Evolutionary conservation across 1,140 invertebrate genomes (phyloP).

Genomic region (Augochlora pura): DNA sequence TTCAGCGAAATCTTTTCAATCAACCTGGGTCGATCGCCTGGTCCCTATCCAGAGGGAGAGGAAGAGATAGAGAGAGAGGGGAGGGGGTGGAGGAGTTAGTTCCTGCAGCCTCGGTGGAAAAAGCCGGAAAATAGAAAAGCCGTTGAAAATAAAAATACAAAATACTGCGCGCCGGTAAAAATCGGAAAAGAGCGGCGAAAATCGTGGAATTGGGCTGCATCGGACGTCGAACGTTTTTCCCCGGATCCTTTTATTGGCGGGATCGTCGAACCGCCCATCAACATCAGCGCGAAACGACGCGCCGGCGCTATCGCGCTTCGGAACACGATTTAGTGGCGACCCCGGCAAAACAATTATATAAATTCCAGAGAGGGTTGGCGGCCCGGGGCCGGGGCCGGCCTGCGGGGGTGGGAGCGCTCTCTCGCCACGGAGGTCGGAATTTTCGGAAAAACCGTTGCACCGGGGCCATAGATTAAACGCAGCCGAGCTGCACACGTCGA

Average conservation of each 20-base stretch:
- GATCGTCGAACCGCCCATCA: slow-evolving; percentile 71
- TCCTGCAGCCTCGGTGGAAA: background rate
- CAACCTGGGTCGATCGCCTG: background rate
- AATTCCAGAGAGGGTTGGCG: slow-evolving; percentile 66
- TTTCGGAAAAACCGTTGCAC: slow-evolving; percentile 75
- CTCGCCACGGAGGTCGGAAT: slow-evolving; percentile 62
- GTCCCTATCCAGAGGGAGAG: background rate
- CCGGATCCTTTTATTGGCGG: slow-evolving; percentile 71
- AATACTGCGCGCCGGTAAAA: slow-evolving; percentile 9
- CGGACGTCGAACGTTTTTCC: slow-evolving; percentile 60
- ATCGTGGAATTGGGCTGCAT: slow-evolving; percentile 44
- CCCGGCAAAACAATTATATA: slow-evolving; percentile 80
- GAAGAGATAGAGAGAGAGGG: too few species aligned
- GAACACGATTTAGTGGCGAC: slow-evolving; percentile 73
- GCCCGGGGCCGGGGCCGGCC: background rate
- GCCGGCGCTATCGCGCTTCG: slow-evolving; percentile 64
- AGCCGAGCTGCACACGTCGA: slow-evolving; percentile 69
- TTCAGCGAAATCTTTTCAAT: slow-evolving; percentile 20
- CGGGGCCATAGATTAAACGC: slow-evolving; percentile 76
- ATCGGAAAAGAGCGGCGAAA: slow-evolving; percentile 3
- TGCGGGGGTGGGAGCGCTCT: too few species aligned
- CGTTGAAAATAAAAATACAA: slow-evolving; percentile 14
- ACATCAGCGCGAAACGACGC: slow-evolving; percentile 65
- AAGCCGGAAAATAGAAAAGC: slow-evolving; percentile 13
- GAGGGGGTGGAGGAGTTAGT: too few species aligned